Conservation (phyloP, 2,797 vertebrate species). For the Cossypha heuglini region DNA sequence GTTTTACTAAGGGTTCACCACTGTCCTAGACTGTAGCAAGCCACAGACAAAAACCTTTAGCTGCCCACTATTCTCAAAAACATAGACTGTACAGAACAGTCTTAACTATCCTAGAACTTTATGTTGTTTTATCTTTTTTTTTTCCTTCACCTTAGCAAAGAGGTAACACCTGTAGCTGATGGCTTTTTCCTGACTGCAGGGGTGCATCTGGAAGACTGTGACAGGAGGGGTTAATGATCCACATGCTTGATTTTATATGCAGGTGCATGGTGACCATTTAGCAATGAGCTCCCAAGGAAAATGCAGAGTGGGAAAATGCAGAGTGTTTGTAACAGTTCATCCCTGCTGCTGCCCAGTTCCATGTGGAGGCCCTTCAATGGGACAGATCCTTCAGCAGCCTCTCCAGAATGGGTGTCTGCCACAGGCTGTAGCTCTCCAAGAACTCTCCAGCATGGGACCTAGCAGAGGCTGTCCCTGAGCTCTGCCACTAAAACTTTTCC, state of each 20-base stretch:
- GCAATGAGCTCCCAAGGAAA: neutral
- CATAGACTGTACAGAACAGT: neutral
- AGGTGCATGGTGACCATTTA: neutral
- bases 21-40: neutral
- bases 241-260: neutral
- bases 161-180: neutral
- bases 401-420: neutral
- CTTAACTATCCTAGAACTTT: neutral
- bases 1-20: neutral
- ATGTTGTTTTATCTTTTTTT: too few species aligned
- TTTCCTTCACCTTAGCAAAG: neutral
- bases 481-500: neutral
- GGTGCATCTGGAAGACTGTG: neutral
- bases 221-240: neutral
- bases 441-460: neutral
- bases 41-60: neutral
- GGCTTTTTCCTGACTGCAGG: neutral
- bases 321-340: neutral
- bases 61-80: neutral
- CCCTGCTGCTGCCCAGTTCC: neutral
- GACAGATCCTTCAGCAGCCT: neutral
- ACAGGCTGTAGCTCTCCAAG: neutral
- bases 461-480: neutral
- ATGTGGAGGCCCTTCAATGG: accelerated
- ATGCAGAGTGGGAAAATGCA: neutral